Evolutionary conservation across 2,797 vertebrate genomes (phyloP), one percentile per base, ranked within the genome.

Genomic region (Scolopax bukidnonensis): DNA sequence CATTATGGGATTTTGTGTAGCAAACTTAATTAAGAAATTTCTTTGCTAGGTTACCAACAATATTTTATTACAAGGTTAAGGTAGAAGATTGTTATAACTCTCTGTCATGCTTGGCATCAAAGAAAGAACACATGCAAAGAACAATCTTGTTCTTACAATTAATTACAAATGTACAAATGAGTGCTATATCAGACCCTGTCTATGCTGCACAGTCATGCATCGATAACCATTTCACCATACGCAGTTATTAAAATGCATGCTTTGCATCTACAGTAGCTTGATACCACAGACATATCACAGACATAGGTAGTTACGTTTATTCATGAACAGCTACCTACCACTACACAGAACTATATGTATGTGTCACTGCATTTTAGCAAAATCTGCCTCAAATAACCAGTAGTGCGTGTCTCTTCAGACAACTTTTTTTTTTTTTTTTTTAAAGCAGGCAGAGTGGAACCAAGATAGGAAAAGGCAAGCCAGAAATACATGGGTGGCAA

Each of bases 21-120:
- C 86, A 89, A 96, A 96, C 87, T 92, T 96, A 97, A 95, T 97
- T 96, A 97, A 95, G 83, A 92, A 87, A 93, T 92, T 93, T 87
- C 71, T 94, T 95, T 92, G 78, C 86, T 83, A 90, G 54, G 88
- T 91, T 94, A 96, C 89, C 78, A 90, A 82, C 60, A 92, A 45
- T 87, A 83, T 90, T 96, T 93, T 95, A 83, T 90, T 94, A 79
- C 57, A 91, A 93, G 88, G 57, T 92, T 89, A 93, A 92, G 94
- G 86, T 96, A 84, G 80, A 89, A 90, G 64, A 94, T 75, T 1
- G 5, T 92, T 95, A 65, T 5, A 87, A 84, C 36, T 77, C 79
- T 91, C 75, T 87, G 81, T 87, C 10, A 16, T 90, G 78, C 81
- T 95, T 94, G 91, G 91, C 70, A 94, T 88, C 90, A 92, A 91